Conservation (phyloP, 2,797 vertebrate genomes). For the Cryptoprocta ferox region DNA sequence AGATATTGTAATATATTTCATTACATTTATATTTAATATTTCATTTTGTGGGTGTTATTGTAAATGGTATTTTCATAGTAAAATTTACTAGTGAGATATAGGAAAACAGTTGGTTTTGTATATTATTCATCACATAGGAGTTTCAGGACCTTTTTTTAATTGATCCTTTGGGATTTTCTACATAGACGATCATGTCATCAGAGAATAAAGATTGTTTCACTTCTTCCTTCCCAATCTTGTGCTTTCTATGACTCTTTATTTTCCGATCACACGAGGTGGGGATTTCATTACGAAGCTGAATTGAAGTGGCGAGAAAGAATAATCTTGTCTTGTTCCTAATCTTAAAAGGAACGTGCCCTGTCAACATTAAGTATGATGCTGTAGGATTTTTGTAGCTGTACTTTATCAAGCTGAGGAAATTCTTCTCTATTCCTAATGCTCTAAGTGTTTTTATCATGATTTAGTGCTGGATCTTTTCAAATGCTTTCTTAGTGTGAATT, state of each 20-base stretch:
- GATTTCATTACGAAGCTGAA: not conserved
- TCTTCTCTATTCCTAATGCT: not conserved
- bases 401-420: not conserved
- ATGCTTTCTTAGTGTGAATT: not conserved
- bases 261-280: not conserved
- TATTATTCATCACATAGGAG: not conserved
- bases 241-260: not conserved
- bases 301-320: not conserved
- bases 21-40: not conserved
- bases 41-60: not conserved
- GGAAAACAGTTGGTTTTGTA: not conserved
- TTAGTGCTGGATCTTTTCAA: not conserved
- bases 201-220: not conserved
- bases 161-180: not conserved
- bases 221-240: not conserved
- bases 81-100: not conserved
- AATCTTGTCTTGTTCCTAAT: not conserved
- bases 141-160: not conserved
- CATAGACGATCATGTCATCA: not conserved
- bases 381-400: not conserved
- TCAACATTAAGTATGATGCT: not conserved
- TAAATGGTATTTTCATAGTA: not conserved
- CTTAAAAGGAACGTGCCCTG: not conserved
- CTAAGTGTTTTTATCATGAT: not conserved
- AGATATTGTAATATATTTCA: not conserved